phyloP scores from a whole-genome alignment of 2,797 vertebrate genomes.

The Mus spretus region DNA sequence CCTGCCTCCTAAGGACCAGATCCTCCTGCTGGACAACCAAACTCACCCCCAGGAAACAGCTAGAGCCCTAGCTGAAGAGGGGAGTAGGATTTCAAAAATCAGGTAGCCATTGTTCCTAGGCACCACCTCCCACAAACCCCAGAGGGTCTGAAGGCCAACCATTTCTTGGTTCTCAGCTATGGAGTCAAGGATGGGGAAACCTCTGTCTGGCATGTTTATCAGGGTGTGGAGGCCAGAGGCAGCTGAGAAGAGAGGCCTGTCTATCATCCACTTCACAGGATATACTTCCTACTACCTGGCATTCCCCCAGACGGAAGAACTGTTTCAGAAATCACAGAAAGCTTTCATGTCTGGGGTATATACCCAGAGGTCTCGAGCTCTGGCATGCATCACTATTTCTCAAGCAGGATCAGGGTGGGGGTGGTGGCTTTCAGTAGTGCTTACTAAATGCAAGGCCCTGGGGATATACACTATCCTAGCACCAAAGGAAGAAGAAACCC shows the following conservation, averaged over 20 bases:
- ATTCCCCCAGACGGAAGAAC: background rate
- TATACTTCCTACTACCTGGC: background rate
- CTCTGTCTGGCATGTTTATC: background rate
- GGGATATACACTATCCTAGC: background rate
- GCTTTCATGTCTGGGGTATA: background rate
- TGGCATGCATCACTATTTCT: background rate
- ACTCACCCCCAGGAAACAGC: conserved; percentile 36
- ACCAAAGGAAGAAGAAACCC: background rate
- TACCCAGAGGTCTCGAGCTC: background rate
- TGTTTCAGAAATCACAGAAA: background rate
- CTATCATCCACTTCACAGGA: background rate
- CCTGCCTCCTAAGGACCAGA: background rate
- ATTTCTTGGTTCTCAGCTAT: background rate
- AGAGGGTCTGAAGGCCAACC: background rate
- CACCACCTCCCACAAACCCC: background rate
- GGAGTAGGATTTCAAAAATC: background rate
- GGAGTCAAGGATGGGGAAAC: background rate
- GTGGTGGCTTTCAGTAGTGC: background rate
- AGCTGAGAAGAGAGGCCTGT: no score
- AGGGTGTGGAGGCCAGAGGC: background rate
- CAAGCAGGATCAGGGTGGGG: background rate
- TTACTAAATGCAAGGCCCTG: background rate
- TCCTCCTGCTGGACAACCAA: conserved; percentile 1
- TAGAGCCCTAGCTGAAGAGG: background rate
- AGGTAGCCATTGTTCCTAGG: conserved; percentile 11